Base-by-base conservation (phyloP, 2,113 vertebrate species). In the Bungarus multicinctus region DNA sequence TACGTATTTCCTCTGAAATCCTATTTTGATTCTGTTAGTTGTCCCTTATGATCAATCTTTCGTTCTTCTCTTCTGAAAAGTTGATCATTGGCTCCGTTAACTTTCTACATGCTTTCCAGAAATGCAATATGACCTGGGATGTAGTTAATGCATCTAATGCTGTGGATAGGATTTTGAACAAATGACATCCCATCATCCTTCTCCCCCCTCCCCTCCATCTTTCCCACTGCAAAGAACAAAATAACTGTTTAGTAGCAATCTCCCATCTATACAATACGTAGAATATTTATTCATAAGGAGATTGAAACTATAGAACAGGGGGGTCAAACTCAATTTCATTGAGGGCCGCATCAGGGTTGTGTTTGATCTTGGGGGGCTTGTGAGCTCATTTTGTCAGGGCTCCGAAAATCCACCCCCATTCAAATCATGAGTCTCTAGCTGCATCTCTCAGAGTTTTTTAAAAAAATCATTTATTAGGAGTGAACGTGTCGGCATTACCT, bases 1-100 rank as follows among this genome's bases (percentile, higher is more conserved):
- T 4, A 54, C 14, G 18, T 3, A 6, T 86, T 58, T 22, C 18
- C 0, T 95, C 69, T 16, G 34, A 52, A 54, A 88, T 5, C 0
- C 0, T 16, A 4, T 91, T 9, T 23, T 93, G 93, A 39, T 88
- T 88, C 53, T 53, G 43, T 93, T 43, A 20, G 43, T 88, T 34
- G 53, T 92, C 54, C 8, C 58, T 94, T 94, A 93, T 23, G 95
- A 91, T 58, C 89, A 93, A 92, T 22, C 4, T 94, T 22, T 30
- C 60, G 11, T 58, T 55, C 91, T 93, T 91, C 5, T 93, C 52
- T 90, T 30, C 85, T 95, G 22, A 20, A 16, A 9, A 52, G 11
- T 47, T 92, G 16, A 27, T 50, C n/a, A 20, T 54, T 93, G 60
- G 89, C 85, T 60, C 60, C 47, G 11, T 94, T 8, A 11, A 54